Conservation (phyloP, 2,888 invertebrate species). For the Crioceris asparagi region DNA sequence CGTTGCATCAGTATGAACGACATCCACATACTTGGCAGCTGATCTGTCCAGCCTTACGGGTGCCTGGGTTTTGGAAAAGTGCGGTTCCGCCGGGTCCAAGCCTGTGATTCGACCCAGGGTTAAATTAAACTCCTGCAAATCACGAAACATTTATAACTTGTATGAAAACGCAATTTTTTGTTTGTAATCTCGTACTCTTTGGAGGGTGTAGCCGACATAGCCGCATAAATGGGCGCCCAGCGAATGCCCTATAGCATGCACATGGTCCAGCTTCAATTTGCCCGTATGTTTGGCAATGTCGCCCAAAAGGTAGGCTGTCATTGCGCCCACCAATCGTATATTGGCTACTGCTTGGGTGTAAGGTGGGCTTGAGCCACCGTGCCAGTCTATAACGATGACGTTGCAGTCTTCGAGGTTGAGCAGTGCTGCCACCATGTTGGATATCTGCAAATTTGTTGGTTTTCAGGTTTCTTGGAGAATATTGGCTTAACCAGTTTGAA, state of each 20-base stretch:
- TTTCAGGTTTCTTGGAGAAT: neutral
- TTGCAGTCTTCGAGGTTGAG: slow-evolving; percentile 60
- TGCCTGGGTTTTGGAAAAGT: slow-evolving; percentile 71
- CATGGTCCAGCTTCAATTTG: slow-evolving; percentile 47
- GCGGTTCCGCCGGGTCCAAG: slow-evolving; percentile 86
- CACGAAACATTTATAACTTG: slow-evolving; percentile 1
- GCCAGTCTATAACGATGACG: slow-evolving; percentile 77
- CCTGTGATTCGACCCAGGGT: slow-evolving; percentile 73
- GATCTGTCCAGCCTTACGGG: slow-evolving; percentile 74
- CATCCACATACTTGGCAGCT: slow-evolving; percentile 82
- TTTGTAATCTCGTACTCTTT: slow-evolving; percentile 40
- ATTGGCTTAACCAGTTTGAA: neutral
- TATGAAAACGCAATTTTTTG: neutral
- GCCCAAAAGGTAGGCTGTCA: slow-evolving; percentile 61
- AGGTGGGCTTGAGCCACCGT: slow-evolving; percentile 74
- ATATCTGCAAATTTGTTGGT: slow-evolving; percentile 38
- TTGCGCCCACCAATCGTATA: slow-evolving; percentile 73
- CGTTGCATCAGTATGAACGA: slow-evolving; percentile 79
- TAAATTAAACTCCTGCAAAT: slow-evolving; percentile 50
- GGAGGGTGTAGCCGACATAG: slow-evolving; percentile 69
- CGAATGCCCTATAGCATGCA: slow-evolving; percentile 81
- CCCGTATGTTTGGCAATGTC: slow-evolving; percentile 38
- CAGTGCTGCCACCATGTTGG: slow-evolving; percentile 62
- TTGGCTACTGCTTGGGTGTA: slow-evolving; percentile 91
- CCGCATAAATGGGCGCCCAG: slow-evolving; percentile 77